A percentile compares a stretch with the other conserved stretches of the same genome.
phyloP scores from a whole-genome alignment of 1,140 invertebrate genomes.

The Nilaparvata lugens region DNA sequence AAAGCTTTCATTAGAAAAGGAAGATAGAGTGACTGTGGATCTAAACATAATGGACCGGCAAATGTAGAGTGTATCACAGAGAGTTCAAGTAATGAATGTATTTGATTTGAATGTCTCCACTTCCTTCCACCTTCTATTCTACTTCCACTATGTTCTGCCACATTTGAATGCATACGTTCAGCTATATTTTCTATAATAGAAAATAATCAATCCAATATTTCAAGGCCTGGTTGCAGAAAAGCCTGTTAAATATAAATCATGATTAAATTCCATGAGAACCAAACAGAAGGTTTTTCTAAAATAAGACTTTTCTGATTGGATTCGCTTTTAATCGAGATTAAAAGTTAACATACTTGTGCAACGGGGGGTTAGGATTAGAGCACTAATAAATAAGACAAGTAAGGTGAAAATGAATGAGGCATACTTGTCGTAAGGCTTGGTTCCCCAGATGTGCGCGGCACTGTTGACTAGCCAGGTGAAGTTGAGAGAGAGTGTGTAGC shows the following conservation, averaged over 20 bases:
- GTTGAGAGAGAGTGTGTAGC: conserved; percentile 62
- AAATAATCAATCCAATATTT: background rate
- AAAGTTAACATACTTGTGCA: no score
- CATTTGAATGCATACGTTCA: no score
- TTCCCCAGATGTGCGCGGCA: conserved; percentile 69
- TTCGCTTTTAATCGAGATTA: no score
- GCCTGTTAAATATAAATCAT: background rate
- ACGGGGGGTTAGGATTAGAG: background rate
- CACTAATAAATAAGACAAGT: background rate
- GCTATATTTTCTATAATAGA: background rate
- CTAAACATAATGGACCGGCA: no score
- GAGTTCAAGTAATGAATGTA: no score
- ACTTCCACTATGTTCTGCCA: no score
- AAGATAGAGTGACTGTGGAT: no score
- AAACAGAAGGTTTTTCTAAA: background rate
- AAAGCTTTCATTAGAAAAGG: no score
- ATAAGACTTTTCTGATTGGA: background rate
- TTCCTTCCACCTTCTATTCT: no score
- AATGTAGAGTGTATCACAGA: no score
- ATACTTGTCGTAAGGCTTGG: conserved; percentile 36
- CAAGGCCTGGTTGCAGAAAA: background rate
- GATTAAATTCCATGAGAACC: no score
- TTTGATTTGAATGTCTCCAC: no score
- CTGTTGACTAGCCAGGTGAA: conserved; percentile 84
- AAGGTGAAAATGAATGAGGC: background rate